A percentile compares a stretch with the other conserved stretches of the same genome.
Evolutionary conservation across 2,113 vertebrate genomes (phyloP).

Genomic region (Coreoperca whiteheadi): DNA sequence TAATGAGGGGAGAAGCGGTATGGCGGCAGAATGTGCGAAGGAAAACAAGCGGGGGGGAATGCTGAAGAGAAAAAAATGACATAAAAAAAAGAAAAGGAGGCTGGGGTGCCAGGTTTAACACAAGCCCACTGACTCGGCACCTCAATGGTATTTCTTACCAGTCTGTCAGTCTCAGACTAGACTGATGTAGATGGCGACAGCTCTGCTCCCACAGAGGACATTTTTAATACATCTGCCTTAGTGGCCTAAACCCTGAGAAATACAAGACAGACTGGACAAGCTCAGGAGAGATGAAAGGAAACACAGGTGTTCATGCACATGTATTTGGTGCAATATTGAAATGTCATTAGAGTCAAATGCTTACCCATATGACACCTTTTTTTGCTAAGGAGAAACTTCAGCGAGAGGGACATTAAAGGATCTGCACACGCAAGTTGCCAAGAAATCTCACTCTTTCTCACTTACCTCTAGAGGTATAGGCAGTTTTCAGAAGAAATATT

Average conservation of each 20-base stretch:
- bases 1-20: conserved; percentile 44
- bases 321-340: conserved; percentile 25
- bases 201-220: conserved; percentile 34
- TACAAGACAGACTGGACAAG: conserved; percentile 16
- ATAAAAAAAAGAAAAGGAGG: conserved; percentile 42
- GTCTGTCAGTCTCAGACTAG: conserved; percentile 41
- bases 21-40: conserved; percentile 32
- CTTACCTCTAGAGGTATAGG: not conserved
- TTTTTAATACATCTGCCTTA: conserved; percentile 25
- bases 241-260: conserved; percentile 36
- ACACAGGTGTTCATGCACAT: conserved; percentile 30
- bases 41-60: conserved; percentile 43
- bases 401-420: not conserved
- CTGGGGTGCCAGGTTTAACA: conserved; percentile 48
- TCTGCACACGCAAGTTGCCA: not conserved
- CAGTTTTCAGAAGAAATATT: conserved; percentile 29
- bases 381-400: conserved; percentile 25
- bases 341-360: conserved; percentile 25
- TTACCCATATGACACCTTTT: conserved; percentile 28
- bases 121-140: not conserved
- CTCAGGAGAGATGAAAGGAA: conserved; percentile 18
- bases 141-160: conserved; percentile 30
- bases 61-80: conserved; percentile 27
- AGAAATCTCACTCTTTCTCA: not conserved
- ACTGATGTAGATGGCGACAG: conserved; percentile 45